A percentile compares a stretch with the other conserved stretches of the same genome.
Evolutionary conservation across 2,113 vertebrate genomes (phyloP).

Genomic region (Callionymus lyra): DNA sequence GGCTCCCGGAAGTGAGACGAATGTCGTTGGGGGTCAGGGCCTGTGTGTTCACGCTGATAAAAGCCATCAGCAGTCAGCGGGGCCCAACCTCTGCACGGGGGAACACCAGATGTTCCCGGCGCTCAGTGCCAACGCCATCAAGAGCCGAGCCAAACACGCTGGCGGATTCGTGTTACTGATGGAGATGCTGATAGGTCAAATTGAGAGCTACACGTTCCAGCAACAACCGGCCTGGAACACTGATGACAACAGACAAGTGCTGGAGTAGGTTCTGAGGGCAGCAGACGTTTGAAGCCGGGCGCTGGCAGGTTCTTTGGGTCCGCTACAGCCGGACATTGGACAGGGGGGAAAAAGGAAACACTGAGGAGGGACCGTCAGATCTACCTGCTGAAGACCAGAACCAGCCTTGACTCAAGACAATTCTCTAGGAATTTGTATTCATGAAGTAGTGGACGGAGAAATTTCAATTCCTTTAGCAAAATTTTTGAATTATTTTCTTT

Average conservation of each 20-base stretch:
- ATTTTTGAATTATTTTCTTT: too few species aligned
- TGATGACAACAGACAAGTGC: slow-evolving; percentile 37
- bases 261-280: slow-evolving; percentile 31
- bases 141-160: slow-evolving; percentile 49
- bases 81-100: slow-evolving; percentile 29
- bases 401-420: too few species aligned
- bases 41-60: slow-evolving; percentile 28
- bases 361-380: too few species aligned
- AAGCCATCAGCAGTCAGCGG: slow-evolving; percentile 34
- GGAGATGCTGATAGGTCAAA: slow-evolving; percentile 54
- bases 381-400: too few species aligned
- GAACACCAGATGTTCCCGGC: slow-evolving; percentile 61
- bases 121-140: slow-evolving; percentile 48
- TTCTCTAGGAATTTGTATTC: too few species aligned
- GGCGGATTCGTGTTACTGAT: slow-evolving; percentile 47
- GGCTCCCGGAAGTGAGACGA: neutral
- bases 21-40: slow-evolving; percentile 5
- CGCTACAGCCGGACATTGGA: slow-evolving; percentile 38
- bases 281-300: slow-evolving; percentile 25
- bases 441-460: too few species aligned
- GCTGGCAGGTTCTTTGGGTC: slow-evolving; percentile 16
- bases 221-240: slow-evolving; percentile 40
- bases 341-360: slow-evolving; percentile 20
- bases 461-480: too few species aligned
- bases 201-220: slow-evolving; percentile 49